These are phyloP conservation scores for Ectropis grisescens DNA, from an alignment of 1,140 invertebrate genomes.

Conservation along the genomic window DNA sequence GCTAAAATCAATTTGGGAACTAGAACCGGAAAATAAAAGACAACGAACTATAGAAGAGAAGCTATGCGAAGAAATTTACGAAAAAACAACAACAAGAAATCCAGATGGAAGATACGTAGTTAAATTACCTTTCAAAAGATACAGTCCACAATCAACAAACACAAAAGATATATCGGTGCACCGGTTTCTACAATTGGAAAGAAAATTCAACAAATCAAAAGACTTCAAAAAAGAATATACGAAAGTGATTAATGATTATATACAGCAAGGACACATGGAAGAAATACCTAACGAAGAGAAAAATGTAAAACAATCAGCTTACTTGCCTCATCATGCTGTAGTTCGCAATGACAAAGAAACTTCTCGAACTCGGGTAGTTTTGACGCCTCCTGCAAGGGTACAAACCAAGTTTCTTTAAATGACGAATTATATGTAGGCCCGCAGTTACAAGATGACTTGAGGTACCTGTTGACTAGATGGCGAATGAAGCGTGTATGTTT, in stretches of 20 bases:
- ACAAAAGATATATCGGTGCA: slow-evolving; percentile 12
- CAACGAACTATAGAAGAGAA: slow-evolving; percentile 10
- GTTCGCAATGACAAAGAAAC: slow-evolving; percentile 13
- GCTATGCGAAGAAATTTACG: slow-evolving; percentile 10
- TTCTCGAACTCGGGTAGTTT: slow-evolving; percentile 13
- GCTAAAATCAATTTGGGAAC: slow-evolving; percentile 14
- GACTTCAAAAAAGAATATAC: slow-evolving; percentile 8
- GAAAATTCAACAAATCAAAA: slow-evolving; percentile 7
- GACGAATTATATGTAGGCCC: slow-evolving; percentile 16
- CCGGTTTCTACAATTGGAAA: slow-evolving; percentile 14
- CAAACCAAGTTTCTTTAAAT: slow-evolving; percentile 20
- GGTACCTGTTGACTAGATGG: slow-evolving; percentile 15
- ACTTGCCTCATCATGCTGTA: slow-evolving; percentile 16
- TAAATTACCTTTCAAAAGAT: slow-evolving; percentile 10
- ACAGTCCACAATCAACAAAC: slow-evolving; percentile 3
- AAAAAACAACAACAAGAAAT: slow-evolving; percentile 4
- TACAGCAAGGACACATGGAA: slow-evolving; percentile 15
- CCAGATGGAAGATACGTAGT: slow-evolving; percentile 13
- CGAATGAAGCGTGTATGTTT: slow-evolving; percentile 9
- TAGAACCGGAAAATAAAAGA: slow-evolving; percentile 12
- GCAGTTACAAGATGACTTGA: slow-evolving; percentile 16
- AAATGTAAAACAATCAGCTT: slow-evolving; percentile 7
- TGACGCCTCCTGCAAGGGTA: slow-evolving; percentile 13
- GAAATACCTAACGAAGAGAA: slow-evolving; percentile 9
- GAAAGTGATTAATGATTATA: slow-evolving; percentile 10